Evolutionary conservation across 2,113 vertebrate species (phyloP), one percentile per base, ranked within the genome.

Genomic region (Callaeas wilsoni): DNA sequence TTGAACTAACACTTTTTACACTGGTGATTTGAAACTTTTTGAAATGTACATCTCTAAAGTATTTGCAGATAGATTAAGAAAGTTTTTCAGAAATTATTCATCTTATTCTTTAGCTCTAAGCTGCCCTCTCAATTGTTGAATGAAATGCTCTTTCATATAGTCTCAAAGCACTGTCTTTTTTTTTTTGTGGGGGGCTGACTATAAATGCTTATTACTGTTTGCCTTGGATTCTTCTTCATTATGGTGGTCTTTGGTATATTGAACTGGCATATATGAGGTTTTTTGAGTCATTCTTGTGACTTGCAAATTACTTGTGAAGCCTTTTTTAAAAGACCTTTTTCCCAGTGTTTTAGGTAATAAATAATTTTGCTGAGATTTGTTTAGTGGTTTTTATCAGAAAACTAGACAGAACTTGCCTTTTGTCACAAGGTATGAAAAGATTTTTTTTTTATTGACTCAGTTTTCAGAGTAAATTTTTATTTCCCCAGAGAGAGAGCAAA

Each of bases 1-100:
- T 49, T 44, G 23, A 77, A 9, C 20, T 15, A 46, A 25, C 0
- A 0, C 23, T 2, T 68, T 76, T 71, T 52, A 21, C 8, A 27
- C 1, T 42, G 21, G 2, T 5, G 2, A 23, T 52, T 73, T 50
- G 39, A 55, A 84, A 52, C 8, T 18, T 52, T 20, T 33, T 47
- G 8, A 63, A 80, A 33, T 25, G 3, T 0, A 0, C 8, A 0
- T 30, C 11, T 60, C 7, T 27, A 12, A 60, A 35, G 3, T 35
- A 21, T 57, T 46, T 71, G 10, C 15, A 67, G 15, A 26, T 29
- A 27, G 10, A 29, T 7, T 4, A 7, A 20, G 52, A 23, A n/a
- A 6, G 2, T 3, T 69, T 78, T 77, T 69, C 7, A 32, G 6
- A n/a, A 46, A 12, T 55, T n/a, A 26, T 59, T 32, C 15, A 37